Evolutionary conservation across 2,113 vertebrate species (phyloP), one percentile per base, ranked within the genome.

Genomic region (Myrmophylax atrothorax): DNA sequence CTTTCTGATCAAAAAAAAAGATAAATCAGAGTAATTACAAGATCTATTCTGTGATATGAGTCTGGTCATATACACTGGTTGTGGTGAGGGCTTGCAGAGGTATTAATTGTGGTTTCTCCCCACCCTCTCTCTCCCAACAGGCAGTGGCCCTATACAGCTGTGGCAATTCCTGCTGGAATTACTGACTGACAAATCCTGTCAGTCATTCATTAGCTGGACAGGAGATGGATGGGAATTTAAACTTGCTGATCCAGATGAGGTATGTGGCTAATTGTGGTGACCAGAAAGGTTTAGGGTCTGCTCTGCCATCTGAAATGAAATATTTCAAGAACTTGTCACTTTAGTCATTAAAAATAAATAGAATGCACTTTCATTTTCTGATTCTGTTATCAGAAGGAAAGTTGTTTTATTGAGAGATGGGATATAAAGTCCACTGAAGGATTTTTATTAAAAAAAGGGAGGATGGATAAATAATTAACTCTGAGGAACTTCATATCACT

Each of bases 141-240:
- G 99, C 84, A 99, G 98, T 64, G 99, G 99, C 29, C 99, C 99
- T 7, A 99, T 99, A 79, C 99, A 99, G 94, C 97, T 99, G 20
- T 99, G 99, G 99, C 99, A 99, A 60, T 99, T 99, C 74, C 98
- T 99, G 58, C 95, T 99, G 94, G 99, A 99, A 74, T 94, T 99
- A 63, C 97, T 99, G 75, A 99, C 99, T 0, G 99, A 99, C 96
- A 98, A 98, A 40, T 98, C 98, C 35, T 99, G 98, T 94, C 98
- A 99, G 89, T 94, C 98, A 1, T 98, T 99, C 96, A 99, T 99
- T 93, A 99, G 99, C 50, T 99, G 99, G 99, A 99, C 99, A 1
- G 98, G 98, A 73, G 98, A 99, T 19, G 99, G 98, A 35, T 99
- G 99, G 99, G 99, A 99, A 75, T 99, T 99, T 38, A 99, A 99